Conservation (phyloP, 2,888 invertebrate species). For the Platerodrilus igneus region DNA sequence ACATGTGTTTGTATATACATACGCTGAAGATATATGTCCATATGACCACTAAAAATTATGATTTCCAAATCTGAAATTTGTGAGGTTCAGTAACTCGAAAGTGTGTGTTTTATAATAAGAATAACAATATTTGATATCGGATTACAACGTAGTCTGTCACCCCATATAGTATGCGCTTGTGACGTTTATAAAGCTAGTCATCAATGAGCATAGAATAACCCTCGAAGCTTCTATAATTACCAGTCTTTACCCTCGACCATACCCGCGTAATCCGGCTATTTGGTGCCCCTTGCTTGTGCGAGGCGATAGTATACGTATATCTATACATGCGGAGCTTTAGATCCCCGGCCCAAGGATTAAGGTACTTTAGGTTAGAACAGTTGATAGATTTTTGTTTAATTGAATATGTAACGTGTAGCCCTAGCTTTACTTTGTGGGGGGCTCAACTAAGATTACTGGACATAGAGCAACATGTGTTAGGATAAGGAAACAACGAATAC, state of each 20-base stretch:
- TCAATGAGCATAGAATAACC: conserved; percentile 47
- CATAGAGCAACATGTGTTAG: conserved; percentile 47
- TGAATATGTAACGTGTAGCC: conserved; percentile 61
- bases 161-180: conserved; percentile 25
- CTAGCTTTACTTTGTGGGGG: conserved; percentile 42
- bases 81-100: no score
- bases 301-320: conserved; percentile 31
- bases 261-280: conserved; percentile 44
- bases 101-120: conserved; percentile 38
- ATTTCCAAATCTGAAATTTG: no score
- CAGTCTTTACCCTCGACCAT: conserved; percentile 41
- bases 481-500: conserved; percentile 41
- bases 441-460: conserved; percentile 45
- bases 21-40: no score
- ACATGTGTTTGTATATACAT: no score
- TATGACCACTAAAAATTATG: no score
- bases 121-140: conserved; percentile 43
- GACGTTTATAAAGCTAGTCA: conserved; percentile 38
- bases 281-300: conserved; percentile 33
- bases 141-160: conserved; percentile 36
- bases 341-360: conserved; percentile 42
- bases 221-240: conserved; percentile 45
- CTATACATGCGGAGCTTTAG: conserved; percentile 35
- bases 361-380: conserved; percentile 49
- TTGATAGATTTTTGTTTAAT: conserved; percentile 67